These are phyloP conservation scores for Pristionchus entomophagus DNA, from an alignment of 2,888 invertebrate genomes.

Conservation along the genomic window DNA sequence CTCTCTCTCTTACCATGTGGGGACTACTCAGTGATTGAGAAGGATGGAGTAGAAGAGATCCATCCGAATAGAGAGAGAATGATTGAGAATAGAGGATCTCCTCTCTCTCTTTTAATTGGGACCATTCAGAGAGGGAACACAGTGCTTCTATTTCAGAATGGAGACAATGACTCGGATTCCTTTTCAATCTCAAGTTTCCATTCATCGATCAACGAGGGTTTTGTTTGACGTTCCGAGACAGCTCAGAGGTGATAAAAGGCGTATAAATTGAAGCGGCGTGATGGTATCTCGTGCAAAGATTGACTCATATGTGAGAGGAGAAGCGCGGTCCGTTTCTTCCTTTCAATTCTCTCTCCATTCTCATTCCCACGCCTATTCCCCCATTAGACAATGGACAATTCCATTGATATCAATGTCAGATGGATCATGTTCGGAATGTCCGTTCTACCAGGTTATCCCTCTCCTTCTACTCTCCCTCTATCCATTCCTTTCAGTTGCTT, in stretches of 20 bases:
- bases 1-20: neutral
- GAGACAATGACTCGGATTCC: neutral
- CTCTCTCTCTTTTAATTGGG: neutral
- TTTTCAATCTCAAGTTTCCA: neutral
- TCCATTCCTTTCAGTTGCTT: neutral
- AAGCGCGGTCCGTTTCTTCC: neutral
- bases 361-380: too few relatives aligned
- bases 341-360: neutral
- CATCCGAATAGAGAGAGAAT: neutral
- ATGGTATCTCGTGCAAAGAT: slow-evolving; percentile 42
- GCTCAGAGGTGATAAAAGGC: slow-evolving; percentile 22
- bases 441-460: neutral
- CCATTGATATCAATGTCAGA: slow-evolving; percentile 1
- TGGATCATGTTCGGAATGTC: slow-evolving; percentile 8
- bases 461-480: neutral
- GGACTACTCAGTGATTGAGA: neutral
- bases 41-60: neutral
- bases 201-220: neutral
- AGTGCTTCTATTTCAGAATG: neutral
- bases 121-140: neutral
- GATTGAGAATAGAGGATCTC: too few relatives aligned
- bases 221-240: slow-evolving; percentile 32
- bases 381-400: neutral
- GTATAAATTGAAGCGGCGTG: slow-evolving; percentile 28
- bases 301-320: slow-evolving; percentile 32